A percentile compares a stretch with the other conserved stretches of the same genome.
Conservation (phyloP, 2,888 invertebrate genomes). For the Protodeltote pygarga region DNA sequence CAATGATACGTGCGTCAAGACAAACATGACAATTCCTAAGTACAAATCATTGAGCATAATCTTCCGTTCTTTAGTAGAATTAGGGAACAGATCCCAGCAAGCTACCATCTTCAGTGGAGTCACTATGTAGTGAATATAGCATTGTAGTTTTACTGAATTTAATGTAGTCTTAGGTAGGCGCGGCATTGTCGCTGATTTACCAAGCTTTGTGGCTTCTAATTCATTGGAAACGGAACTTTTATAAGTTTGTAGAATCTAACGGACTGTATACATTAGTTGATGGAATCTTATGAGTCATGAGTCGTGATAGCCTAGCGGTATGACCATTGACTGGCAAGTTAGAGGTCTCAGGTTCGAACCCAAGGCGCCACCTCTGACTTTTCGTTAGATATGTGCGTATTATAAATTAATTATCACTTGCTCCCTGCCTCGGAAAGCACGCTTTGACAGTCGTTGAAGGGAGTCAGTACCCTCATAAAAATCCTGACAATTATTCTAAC, state of each 20-base stretch:
- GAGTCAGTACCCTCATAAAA: too few species aligned
- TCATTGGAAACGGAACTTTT: conserved; percentile 3
- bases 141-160: conserved; percentile 10
- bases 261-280: background rate
- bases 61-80: conserved; percentile 50
- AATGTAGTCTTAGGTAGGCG: background rate
- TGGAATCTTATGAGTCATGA: too few species aligned
- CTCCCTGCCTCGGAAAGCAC: too few species aligned
- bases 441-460: too few species aligned
- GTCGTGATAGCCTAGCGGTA: too few species aligned
- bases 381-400: too few species aligned
- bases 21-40: conserved; percentile 64
- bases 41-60: conserved; percentile 67
- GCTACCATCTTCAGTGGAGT: conserved; percentile 69
- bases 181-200: conserved; percentile 18
- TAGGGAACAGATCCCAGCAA: conserved; percentile 74
- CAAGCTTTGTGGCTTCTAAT: background rate
- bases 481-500: too few species aligned
- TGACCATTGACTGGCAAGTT: too few species aligned
- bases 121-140: conserved; percentile 65
- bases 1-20: conserved; percentile 54
- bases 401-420: too few species aligned
- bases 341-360: too few species aligned
- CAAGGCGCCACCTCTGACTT: too few species aligned
- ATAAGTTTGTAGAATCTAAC: conserved; percentile 8